Evolutionary conservation across 2,113 vertebrate genomes (phyloP).

Genomic region (Tapirus terrestris): DNA sequence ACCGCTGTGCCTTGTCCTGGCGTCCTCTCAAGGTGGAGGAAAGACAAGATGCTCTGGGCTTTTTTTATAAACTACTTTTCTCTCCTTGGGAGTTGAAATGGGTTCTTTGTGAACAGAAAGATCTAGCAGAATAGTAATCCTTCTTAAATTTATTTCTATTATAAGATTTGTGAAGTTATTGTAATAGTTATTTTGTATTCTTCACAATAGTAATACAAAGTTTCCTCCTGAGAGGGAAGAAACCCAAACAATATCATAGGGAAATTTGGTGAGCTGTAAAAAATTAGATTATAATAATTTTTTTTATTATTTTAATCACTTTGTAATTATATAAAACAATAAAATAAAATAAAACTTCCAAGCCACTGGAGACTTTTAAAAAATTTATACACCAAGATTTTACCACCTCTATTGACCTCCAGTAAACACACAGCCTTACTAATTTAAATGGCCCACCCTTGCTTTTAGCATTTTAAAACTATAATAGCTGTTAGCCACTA

Average conservation of each 20-base stretch:
- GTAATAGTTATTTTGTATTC: not conserved
- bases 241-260: not conserved
- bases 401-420: not conserved
- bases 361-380: not conserved
- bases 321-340: constrained; percentile 18
- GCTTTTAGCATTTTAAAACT: not conserved
- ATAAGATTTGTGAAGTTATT: not conserved
- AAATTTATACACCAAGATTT: not conserved
- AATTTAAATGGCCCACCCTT: not conserved
- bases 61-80: not conserved
- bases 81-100: not conserved
- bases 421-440: not conserved
- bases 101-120: not conserved
- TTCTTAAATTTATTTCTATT: not conserved
- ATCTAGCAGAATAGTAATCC: not conserved
- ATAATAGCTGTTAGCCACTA: not conserved
- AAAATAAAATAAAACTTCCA: constrained; percentile 34
- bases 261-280: not conserved
- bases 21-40: not conserved
- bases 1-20: not conserved
- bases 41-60: not conserved
- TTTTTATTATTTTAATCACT: constrained; percentile 49
- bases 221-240: not conserved
- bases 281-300: constrained; percentile 11
- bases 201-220: not conserved